Evolutionary conservation across 1,140 invertebrate genomes (phyloP), one percentile per base, ranked within the genome.

Genomic region (Andrena cerasifolii): DNA sequence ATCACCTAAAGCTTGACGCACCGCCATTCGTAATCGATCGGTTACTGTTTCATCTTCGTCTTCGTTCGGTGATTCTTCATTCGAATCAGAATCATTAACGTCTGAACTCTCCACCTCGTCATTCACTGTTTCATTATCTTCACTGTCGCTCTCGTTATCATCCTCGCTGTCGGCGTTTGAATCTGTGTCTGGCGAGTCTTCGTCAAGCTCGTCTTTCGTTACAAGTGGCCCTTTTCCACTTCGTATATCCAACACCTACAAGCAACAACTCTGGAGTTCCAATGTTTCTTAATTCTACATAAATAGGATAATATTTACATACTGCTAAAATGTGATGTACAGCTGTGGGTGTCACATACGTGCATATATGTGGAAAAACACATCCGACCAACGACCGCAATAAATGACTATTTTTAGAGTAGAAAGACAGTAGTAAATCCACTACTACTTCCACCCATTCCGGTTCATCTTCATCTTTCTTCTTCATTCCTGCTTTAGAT

Each of bases 401-500:
- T 28, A 96, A 93, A 89, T 95, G 94, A 36, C 94, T 95, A 79
- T 95, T 95, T 75, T 94, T 93, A 1, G 96, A 96, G 12, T 96
- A 90, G 40, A 96, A 93, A 43, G 95, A 96, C 24, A 97, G 86
- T 45, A 97, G 92, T 24, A 97, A 92, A 93, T 97, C 96, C 16
- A 96, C 93, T 54, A 97, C 93, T 2, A 97, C 96, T 92, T 97
- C 96, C 67, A 96, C 94, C 96, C 96, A 97, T 79, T 95, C 91
- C 18, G 95, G 95, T 88, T 96, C 95, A 51, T 94, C 92, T 45
- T 91, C 87, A 24, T 89, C 78, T 18, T 80, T 77, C 47, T 75
- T 77, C 0, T 78, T 59, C 67, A 73, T 79, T 18, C 49, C 36
- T 43, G 91, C 88, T 85, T 87, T 91, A 82, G 65, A 85, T 85